A percentile compares a stretch with the other conserved stretches of the same genome.
Evolutionary conservation across 2,888 invertebrate genomes (phyloP).

Genomic region (Vanessa cardui): DNA sequence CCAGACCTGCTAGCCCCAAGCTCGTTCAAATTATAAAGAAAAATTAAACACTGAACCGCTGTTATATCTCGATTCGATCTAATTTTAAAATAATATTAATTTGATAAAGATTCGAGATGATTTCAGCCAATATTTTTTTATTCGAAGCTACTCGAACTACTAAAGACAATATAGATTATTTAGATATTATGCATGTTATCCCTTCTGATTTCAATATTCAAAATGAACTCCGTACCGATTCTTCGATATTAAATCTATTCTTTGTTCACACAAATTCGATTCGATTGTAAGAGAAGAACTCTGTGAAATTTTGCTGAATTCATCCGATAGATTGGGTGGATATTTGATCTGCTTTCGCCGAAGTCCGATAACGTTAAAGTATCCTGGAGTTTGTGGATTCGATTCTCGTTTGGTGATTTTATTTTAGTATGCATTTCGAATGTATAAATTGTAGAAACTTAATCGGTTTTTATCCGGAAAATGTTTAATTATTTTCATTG

Average conservation of each 20-base stretch:
- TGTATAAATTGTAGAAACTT: no score
- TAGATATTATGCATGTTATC: neutral
- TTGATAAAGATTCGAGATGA: neutral
- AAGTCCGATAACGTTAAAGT: conserved; percentile 9
- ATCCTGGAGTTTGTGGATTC: conserved; percentile 13
- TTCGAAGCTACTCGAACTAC: neutral
- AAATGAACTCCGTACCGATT: conserved; percentile 9
- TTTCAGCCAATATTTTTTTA: neutral
- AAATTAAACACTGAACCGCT: no score
- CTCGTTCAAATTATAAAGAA: no score
- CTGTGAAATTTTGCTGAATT: conserved; percentile 28
- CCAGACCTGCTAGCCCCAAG: no score
- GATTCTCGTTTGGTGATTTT: conserved; percentile 2
- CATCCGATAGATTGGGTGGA: conserved; percentile 25
- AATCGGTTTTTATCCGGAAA: no score
- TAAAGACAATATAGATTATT: neutral
- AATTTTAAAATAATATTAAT: no score
- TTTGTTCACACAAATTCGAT: conserved; percentile 25
- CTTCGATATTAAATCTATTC: conserved; percentile 27
- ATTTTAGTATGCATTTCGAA: neutral
- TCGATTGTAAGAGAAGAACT: conserved; percentile 21
- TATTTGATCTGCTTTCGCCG: conserved; percentile 26
- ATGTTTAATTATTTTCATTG: no score
- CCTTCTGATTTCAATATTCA: conserved; percentile 9
- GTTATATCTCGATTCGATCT: no score